Evolutionary conservation across 2,888 invertebrate genomes (phyloP), one percentile per base, ranked within the genome.

Genomic region (Cordilura impudica): DNA sequence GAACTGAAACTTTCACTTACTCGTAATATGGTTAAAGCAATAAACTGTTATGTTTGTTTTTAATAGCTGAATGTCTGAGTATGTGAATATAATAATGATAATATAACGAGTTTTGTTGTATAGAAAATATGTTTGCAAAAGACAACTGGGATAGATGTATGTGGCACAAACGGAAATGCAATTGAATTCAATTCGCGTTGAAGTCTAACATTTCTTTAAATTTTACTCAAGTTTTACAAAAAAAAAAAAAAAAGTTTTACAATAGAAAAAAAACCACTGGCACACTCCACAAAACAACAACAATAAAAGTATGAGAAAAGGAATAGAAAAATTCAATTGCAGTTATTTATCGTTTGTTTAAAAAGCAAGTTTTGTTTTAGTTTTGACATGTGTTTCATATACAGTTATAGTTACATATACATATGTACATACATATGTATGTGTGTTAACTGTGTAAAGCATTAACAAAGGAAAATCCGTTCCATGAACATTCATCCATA

Each of bases 151-250:
- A 4, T 23, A 10, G 14, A 31, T 35, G 75, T 67, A 87, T 87
- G 83, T 87, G 84, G 88, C 85, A 82, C 87, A 87, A 87, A 82
- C 88, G 88, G 87, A 87, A 88, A 86, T 87, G 85, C 87, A 87
- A 87, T 86, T 86, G 84, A 87, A 86, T 77, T 76, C 76, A 69
- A 72, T 63, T 69, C 63, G 39, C 60, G 67, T 63, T 73, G 78
- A 79, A 75, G 76, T 82, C 69, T 66, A 29, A 51, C 54, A 49
- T 7, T n/a, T 61, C 66, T n/a, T 71, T 70, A 70, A 65, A 45
- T 70, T 73, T 76, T 49, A 58, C 31, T 1, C n/a, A 31, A 16
- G 8, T 29, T 58, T 73, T 65, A 12, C 31, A 29, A 19, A 45
- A 45, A 63, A 14, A 31, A 0, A 4, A 51, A 19, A 31, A 47